Evolutionary conservation across 1,140 invertebrate genomes (phyloP).

Genomic region (Drosophila kanapiae): DNA sequence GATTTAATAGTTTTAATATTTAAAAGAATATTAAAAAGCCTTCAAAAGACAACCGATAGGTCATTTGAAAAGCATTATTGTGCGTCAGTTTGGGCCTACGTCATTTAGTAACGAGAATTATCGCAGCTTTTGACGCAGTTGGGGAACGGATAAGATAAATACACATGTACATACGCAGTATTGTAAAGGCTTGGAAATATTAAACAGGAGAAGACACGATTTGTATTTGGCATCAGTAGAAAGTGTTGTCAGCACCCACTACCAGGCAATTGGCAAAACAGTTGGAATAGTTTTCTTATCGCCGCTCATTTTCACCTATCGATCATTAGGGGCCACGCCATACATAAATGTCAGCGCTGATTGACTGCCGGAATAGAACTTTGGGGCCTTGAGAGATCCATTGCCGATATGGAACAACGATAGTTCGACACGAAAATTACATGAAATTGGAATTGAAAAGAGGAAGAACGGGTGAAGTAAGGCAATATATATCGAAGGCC

Average conservation of each 20-base stretch:
- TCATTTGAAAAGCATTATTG: background rate
- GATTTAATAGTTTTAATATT: too few relatives aligned
- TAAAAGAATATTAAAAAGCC: too few relatives aligned
- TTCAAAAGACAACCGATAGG: background rate
- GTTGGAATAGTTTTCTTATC: slow-evolving; percentile 8
- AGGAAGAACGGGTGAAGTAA: background rate
- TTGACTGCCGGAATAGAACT: slow-evolving; percentile 30
- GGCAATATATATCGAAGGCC: background rate
- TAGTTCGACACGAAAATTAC: slow-evolving; percentile 12
- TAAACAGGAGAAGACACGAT: background rate
- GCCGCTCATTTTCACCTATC: background rate
- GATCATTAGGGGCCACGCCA: slow-evolving; percentile 2
- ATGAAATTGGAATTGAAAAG: slow-evolving; percentile 23
- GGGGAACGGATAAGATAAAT: slow-evolving; percentile 28
- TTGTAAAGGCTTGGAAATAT: slow-evolving; percentile 5
- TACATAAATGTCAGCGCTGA: slow-evolving; percentile 29
- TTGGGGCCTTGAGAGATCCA: slow-evolving; percentile 31
- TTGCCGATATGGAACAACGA: slow-evolving; percentile 9
- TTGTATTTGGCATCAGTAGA: slow-evolving; percentile 9
- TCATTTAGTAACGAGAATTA: slow-evolving; percentile 9
- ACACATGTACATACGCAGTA: background rate
- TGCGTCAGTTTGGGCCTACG: slow-evolving; percentile 10
- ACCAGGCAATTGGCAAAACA: background rate
- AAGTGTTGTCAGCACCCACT: background rate
- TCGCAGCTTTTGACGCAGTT: slow-evolving; percentile 28